These are phyloP conservation scores for Morpho deidamia DNA, from an alignment of 2,888 invertebrate genomes.

Conservation along the genomic window DNA sequence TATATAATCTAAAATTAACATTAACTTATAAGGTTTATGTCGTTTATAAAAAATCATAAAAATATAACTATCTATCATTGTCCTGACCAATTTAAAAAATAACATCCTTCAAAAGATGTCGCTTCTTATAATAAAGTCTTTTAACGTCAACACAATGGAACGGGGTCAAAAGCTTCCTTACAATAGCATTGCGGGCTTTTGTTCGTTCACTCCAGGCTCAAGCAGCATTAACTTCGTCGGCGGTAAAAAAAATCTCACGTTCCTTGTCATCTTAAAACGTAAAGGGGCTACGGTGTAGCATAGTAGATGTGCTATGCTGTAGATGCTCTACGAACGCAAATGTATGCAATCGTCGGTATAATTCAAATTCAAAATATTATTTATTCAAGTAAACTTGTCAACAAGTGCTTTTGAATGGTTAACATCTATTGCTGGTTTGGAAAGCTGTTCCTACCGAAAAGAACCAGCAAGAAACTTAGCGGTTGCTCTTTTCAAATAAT, in stretches of 20 bases:
- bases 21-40: too few relatives aligned
- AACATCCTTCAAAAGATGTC: slow-evolving; percentile 24
- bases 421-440: too few relatives aligned
- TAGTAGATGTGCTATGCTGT: slow-evolving; percentile 15
- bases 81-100: slow-evolving; percentile 15
- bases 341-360: too few relatives aligned
- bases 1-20: too few relatives aligned
- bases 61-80: slow-evolving; percentile 6
- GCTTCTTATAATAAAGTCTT: slow-evolving; percentile 28
- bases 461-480: too few relatives aligned
- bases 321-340: slow-evolving; percentile 1
- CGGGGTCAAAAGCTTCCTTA: slow-evolving; percentile 35
- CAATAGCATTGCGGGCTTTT: slow-evolving; percentile 34
- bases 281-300: slow-evolving; percentile 15
- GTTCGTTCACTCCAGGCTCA: slow-evolving; percentile 31
- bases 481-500: too few relatives aligned
- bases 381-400: too few relatives aligned
- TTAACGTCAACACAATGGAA: slow-evolving; percentile 31
- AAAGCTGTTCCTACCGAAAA: too few relatives aligned
- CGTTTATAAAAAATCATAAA: too few relatives aligned
- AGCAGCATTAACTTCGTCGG: slow-evolving; percentile 31
- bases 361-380: too few relatives aligned
- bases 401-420: too few relatives aligned
- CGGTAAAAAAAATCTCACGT: slow-evolving; percentile 29
- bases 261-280: slow-evolving; percentile 19